phyloP scores from a whole-genome alignment of 2,888 invertebrate species.

The Amblyjoppa proteus region DNA sequence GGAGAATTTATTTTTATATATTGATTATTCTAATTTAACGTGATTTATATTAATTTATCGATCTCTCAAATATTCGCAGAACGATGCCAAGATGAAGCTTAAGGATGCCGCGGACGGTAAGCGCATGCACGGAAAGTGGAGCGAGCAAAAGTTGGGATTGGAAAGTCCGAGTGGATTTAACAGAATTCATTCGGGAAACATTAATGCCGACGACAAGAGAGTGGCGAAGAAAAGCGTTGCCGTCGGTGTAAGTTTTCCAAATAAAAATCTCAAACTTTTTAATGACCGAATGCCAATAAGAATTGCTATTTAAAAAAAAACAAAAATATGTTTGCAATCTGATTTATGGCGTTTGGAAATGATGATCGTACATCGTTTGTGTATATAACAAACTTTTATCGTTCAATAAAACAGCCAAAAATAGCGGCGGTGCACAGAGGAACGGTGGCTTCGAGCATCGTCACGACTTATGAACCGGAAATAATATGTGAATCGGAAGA shows the following conservation, averaged over 20 bases:
- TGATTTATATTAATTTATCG: slow-evolving; percentile 24
- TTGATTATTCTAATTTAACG: neutral
- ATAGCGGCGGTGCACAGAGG: slow-evolving; percentile 46
- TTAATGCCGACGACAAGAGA: slow-evolving; percentile 86
- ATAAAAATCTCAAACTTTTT: too few species aligned
- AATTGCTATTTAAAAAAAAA: too few species aligned
- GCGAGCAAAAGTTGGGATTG: slow-evolving; percentile 74
- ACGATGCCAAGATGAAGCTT: slow-evolving; percentile 72
- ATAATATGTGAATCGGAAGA: slow-evolving; percentile 91
- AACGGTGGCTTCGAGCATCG: slow-evolving; percentile 75
- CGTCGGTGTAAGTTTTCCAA: slow-evolving; percentile 62
- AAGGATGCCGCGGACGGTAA: slow-evolving; percentile 76
- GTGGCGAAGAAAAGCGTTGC: slow-evolving; percentile 86
- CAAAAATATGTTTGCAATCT: too few species aligned
- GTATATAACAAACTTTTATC: slow-evolving; percentile 74
- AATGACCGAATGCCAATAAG: too few species aligned
- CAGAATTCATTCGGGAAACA: slow-evolving; percentile 73
- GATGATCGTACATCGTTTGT: slow-evolving; percentile 60
- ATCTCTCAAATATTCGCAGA: slow-evolving; percentile 31
- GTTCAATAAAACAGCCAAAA: slow-evolving; percentile 79
- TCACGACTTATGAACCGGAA: slow-evolving; percentile 88
- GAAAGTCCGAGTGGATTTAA: slow-evolving; percentile 73
- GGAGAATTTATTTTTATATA: neutral
- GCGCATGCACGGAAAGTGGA: slow-evolving; percentile 74
- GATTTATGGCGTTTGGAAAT: too few species aligned